phyloP scores from a whole-genome alignment of 2,888 invertebrate genomes.

The Itoplectis maculator region DNA sequence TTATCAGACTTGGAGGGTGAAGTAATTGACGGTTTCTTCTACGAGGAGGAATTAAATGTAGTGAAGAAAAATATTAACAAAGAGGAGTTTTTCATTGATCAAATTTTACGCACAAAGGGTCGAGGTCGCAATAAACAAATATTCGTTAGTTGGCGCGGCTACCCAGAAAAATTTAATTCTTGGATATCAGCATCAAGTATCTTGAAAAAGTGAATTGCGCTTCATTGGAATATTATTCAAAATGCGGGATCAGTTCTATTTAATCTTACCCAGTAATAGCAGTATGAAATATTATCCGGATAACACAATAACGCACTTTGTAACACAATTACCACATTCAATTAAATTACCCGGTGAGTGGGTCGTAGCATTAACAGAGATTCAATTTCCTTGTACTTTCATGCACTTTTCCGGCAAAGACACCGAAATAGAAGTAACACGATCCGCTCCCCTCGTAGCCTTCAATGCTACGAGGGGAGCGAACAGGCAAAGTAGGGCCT shows the following conservation, averaged over 20 bases:
- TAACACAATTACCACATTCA: conserved; percentile 10
- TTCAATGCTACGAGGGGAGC: too few relatives aligned
- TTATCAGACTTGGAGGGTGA: conserved; percentile 2
- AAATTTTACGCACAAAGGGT: conserved; percentile 1
- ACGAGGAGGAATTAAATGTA: conserved; percentile 15
- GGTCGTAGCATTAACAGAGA: conserved; percentile 1
- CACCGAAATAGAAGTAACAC: background rate
- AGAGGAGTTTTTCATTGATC: conserved; percentile 16
- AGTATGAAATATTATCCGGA: conserved; percentile 16
- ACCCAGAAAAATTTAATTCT: background rate
- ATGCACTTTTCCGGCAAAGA: background rate
- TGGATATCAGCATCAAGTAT: conserved; percentile 2
- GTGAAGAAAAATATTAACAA: conserved; percentile 5
- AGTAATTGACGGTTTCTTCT: conserved; percentile 28
- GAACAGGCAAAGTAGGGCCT: too few relatives aligned
- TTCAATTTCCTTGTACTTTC: background rate
- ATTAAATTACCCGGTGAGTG: conserved; percentile 1
- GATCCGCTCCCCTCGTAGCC: too few relatives aligned
- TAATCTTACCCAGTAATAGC: conserved; percentile 14
- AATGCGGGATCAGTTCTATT: conserved; percentile 13
- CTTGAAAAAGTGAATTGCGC: background rate
- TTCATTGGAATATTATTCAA: background rate
- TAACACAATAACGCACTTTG: conserved; percentile 6
- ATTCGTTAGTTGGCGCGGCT: background rate
- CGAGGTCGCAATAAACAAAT: conserved; percentile 1